These are phyloP conservation scores for Aurelia aurita complex sp. Pacific DNA, from an alignment of 30 jellyfish, hydroid and myxozoan species.

Conservation along the genomic window DNA sequence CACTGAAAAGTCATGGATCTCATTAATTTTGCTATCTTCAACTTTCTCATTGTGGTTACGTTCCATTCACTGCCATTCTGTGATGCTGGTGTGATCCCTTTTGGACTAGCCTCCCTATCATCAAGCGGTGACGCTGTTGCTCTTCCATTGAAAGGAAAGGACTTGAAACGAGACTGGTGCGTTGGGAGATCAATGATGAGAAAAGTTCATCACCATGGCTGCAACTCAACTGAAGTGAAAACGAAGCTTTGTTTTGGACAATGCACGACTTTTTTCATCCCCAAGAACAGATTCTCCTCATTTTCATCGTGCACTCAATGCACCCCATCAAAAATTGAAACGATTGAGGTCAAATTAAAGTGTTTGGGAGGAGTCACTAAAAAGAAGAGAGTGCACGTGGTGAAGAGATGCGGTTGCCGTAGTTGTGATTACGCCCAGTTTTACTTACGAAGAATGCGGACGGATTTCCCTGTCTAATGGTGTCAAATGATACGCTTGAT, in stretches of 20 bases:
- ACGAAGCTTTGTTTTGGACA: constrained; percentile 79
- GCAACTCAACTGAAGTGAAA: constrained; percentile 73
- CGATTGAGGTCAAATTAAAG: constrained; percentile 55
- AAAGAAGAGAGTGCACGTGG: constrained; percentile 62
- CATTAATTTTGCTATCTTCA: too few relatives aligned
- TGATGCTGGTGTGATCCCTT: constrained; percentile 24
- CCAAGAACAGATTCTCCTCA: constrained; percentile 36
- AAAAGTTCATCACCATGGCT: constrained; percentile 69
- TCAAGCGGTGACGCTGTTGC: constrained; percentile 15
- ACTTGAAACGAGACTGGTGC: constrained; percentile 79
- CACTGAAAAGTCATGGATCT: too few relatives aligned
- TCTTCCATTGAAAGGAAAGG: constrained; percentile 70
- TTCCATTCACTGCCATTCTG: not conserved
- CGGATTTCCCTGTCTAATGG: not conserved
- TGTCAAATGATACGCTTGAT: too few relatives aligned
- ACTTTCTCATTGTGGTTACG: too few relatives aligned
- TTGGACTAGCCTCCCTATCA: constrained; percentile 20
- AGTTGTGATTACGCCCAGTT: constrained; percentile 55
- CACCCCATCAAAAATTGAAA: constrained; percentile 55
- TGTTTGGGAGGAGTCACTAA: constrained; percentile 60
- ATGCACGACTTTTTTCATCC: constrained; percentile 80
- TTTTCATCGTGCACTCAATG: constrained; percentile 76
- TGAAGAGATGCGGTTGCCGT: constrained; percentile 77
- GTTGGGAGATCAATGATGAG: constrained; percentile 69
- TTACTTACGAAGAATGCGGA: constrained; percentile 25